phyloP scores from a whole-genome alignment of 2,113 vertebrate species.

The Tyto alba region DNA sequence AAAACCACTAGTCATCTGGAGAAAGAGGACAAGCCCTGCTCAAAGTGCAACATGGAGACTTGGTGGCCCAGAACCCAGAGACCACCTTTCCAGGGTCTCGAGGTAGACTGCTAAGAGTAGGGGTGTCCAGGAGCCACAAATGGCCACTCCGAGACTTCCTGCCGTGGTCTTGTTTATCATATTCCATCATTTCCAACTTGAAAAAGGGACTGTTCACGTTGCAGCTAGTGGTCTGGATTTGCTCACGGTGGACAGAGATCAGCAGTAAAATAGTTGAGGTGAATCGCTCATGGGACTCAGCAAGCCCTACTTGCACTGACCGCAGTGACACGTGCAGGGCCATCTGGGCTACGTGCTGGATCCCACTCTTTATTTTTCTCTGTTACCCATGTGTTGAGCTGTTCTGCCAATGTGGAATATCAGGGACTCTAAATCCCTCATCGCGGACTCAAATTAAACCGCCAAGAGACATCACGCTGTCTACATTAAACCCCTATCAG shows the following conservation, averaged over 20 bases:
- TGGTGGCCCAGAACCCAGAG: neutral
- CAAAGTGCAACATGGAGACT: neutral
- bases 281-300: neutral
- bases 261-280: neutral
- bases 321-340: neutral
- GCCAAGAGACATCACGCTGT: neutral
- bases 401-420: neutral
- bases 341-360: neutral
- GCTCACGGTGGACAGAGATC: rapidly evolving
- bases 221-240: neutral
- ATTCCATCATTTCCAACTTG: neutral
- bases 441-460: neutral
- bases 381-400: neutral
- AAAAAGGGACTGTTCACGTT: neutral
- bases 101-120: neutral
- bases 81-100: neutral
- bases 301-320: neutral
- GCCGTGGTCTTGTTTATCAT: neutral
- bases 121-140: neutral
- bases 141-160: neutral
- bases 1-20: neutral
- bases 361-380: neutral
- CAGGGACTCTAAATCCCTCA: neutral
- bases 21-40: neutral
- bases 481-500: neutral